Conservation (phyloP, 2,888 invertebrate species). For the Spicauda simplicius region DNA sequence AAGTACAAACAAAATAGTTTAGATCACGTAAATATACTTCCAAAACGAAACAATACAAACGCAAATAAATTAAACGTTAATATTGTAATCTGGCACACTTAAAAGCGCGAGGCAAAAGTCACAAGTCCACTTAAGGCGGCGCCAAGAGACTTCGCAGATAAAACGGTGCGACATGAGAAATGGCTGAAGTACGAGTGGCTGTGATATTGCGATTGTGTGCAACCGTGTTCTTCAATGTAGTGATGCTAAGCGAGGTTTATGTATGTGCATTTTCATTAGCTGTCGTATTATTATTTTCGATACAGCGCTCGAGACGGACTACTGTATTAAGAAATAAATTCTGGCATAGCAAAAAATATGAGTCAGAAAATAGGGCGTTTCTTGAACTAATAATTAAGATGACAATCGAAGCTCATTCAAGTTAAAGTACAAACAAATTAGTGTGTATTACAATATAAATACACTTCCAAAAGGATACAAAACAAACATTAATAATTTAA, state of each 20-base stretch:
- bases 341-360: too few relatives aligned
- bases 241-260: constrained; percentile 38
- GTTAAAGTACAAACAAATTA: not conserved
- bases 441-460: not conserved
- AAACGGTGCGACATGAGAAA: constrained; percentile 73
- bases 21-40: too few relatives aligned
- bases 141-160: constrained; percentile 69
- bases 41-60: too few relatives aligned
- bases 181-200: constrained; percentile 63
- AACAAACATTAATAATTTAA: too few relatives aligned
- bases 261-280: constrained; percentile 45
- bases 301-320: not conserved
- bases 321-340: not conserved
- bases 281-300: constrained; percentile 12
- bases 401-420: too few relatives aligned
- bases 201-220: constrained; percentile 58
- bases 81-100: too few relatives aligned
- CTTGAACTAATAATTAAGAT: too few relatives aligned
- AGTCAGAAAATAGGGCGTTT: too few relatives aligned
- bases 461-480: not conserved
- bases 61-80: too few relatives aligned
- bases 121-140: too few relatives aligned
- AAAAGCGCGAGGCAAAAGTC: too few relatives aligned
- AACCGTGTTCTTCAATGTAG: constrained; percentile 40
- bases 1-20: too few relatives aligned